Base-by-base conservation (phyloP, 2,888 invertebrate genomes). In the Meiosimyza decipiens region DNA sequence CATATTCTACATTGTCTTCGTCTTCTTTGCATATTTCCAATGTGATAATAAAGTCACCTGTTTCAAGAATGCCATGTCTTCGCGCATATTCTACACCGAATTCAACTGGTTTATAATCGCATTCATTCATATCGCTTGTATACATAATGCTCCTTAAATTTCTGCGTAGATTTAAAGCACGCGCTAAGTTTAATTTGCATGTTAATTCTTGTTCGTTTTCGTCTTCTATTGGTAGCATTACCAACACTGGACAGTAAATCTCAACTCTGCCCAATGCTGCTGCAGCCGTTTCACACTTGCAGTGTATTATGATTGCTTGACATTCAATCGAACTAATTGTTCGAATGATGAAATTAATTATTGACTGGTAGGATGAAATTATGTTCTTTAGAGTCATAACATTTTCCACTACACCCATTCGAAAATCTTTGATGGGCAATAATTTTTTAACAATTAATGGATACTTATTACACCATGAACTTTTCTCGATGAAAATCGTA, bases 201-300 rank as follows among this genome's bases (percentile, higher is more conserved):
- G 51, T 47, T n/a, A 73, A 75, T 5, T 76, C 76, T 15, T 80
- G 78, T 1, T 75, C 72, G 12, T 73, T 59, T n/a, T 76, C 78
- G 22, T 82, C 78, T 11, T 77, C 76, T 1, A 84, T 47, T 0
- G 83, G 80, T 71, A 85, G 64, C 77, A 85, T 78, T 50, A 84
- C 77, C 65, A 83, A 83, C 1, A 87, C 86, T 0, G 87, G 87
- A 69, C 87, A 87, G 54, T 87, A 85, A n/a, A 87, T 84, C 71
- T 84, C 82, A 0, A 78, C 73, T 1, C 82, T 79, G 0, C 83
- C 81, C 67, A 87, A 75, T 0, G 85, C 84, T 1, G 81, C 74
- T 15, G 84, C 82, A 1, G 83, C 83, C 1, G 78, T 77, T 67
- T 82, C 80, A 55, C 85, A 84, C 47, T 78, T 79, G 4, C 81